Base-by-base conservation (phyloP, 2,797 vertebrate genomes). In the Gobionotothen gibberifrons region DNA sequence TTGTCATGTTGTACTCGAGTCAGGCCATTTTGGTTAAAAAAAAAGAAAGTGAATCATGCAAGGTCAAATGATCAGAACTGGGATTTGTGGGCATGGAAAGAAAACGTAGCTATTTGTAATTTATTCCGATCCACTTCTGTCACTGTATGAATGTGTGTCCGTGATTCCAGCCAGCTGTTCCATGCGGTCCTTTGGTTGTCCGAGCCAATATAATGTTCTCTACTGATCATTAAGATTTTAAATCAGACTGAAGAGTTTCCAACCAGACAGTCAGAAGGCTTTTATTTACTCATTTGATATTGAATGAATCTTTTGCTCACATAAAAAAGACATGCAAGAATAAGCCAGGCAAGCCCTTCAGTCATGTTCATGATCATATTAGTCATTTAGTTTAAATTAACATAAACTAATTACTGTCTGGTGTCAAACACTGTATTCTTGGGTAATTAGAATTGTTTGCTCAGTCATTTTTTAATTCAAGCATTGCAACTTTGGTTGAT, bases 241-340 rank as follows among this genome's bases (percentile, higher is more conserved):
- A 74, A 60, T 66, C 7, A 7, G 21, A 52, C 39, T 43, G 3
- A 61, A 19, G 43, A 17, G 43, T 66, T 43, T 81, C 58, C 44
- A 61, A 49, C 42, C 36, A 44, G 53, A 68, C 19, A 58, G 46
- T 69, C 67, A 68, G 43, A 69, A 42, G 58, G 26, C 60, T 75
- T 75, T 72, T 40, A 64, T 76, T 79, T 58, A 48, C 46, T 12
- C 53, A 56, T 69, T 36, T 43, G 16, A 62, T 64, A 61, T 76
- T 79, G 39, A 32, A 32, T 21, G 47, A 26, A 29, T 59, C 46
- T 13, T 46, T 48, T 12, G 26, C 21, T 17, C 32, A 49, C 49
- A 55, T 26, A 29, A 51, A 72, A 7, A 26, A 52, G 3, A 1
- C 69, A 72, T 40, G 21, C 19, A 22, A 17, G 8, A 39, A 52